Base-by-base conservation (phyloP, 1,140 invertebrate genomes). In the Dendroctonus ponderosae region DNA sequence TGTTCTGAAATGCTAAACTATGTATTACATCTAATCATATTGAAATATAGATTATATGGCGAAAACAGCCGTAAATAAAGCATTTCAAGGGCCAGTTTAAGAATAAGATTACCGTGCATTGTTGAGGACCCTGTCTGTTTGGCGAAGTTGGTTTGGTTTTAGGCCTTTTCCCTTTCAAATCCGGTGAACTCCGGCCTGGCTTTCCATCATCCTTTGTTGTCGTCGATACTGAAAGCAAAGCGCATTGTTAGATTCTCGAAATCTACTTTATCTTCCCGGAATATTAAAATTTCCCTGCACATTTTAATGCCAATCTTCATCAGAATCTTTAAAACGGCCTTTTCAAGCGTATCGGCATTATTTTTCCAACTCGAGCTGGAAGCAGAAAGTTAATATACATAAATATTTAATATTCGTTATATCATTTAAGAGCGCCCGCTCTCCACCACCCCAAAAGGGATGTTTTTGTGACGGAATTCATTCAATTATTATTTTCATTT, bases 111-210 rank as follows among this genome's bases (percentile, higher is more conserved):
- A 89, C 86, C 81, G 86, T 85, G 77, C 87, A 89, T 74, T 87
- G 86, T 76, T 89, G 87, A 70, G 87, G 86, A 67, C 87, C 87
- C 78, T 89, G 87, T 71, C 88, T 78, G 75, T 87, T 89, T 38
- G 87, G 87, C 65, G 88, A 89, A 43, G 86, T 84, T 63, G 87
- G 85, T 80, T 89, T 89, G 12, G 84, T 83, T 75, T 86, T 70
- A 44, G 76, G 69, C 49, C 78, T 70, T 66, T 79, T 79, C 62
- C 75, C 67, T 59, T 79, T 79, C 7, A 71, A 70, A 49, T 79
- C 78, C 15, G 72, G 61, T 44, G 74, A 69, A 6, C 69, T 72
- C 50, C 66, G 72, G 40, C 66, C 61, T 37, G 69, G 56, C 65
- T 78, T 78, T 62, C 75, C 78, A 14, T 76, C 74, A 59, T 79